Percentiles rank a stretch among this genome's conserved stretches.
Evolutionary conservation across 2,113 vertebrate species (phyloP).

Genomic region (Cyanoliseus patagonus): DNA sequence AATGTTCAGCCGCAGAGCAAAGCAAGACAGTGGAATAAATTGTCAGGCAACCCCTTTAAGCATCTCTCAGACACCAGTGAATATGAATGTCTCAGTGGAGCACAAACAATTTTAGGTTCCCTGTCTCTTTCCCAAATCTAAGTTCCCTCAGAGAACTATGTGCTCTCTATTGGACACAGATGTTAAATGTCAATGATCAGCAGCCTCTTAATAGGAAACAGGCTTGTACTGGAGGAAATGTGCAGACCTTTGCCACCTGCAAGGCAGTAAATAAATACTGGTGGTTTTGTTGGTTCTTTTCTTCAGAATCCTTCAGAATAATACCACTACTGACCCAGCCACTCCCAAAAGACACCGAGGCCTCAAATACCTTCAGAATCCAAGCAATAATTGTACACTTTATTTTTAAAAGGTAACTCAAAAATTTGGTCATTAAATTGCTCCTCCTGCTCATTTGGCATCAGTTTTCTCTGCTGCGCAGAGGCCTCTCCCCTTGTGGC

Average conservation of each 20-base stretch:
- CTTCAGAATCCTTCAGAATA: neutral
- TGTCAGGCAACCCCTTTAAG: neutral
- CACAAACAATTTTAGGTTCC: neutral
- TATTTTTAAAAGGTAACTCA: neutral
- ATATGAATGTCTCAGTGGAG: neutral
- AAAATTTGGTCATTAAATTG: neutral
- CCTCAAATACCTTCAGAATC: neutral
- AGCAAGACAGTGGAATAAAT: slow-evolving; percentile 3
- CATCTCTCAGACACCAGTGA: neutral
- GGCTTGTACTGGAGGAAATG: neutral
- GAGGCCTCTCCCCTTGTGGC: neutral
- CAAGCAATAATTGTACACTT: neutral
- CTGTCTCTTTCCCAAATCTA: neutral
- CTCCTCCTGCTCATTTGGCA: neutral
- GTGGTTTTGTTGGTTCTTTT: neutral
- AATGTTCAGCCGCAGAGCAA: neutral
- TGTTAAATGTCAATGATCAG: slow-evolving; percentile 23
- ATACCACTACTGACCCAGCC: neutral
- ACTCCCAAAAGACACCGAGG: neutral
- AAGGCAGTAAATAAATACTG: neutral
- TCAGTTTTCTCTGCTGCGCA: neutral
- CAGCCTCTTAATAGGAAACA: slow-evolving; percentile 1
- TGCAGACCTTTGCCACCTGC: slow-evolving; percentile 5
- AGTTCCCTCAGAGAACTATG: neutral
- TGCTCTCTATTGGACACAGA: slow-evolving; percentile 7